Evolutionary conservation across 2,888 invertebrate species (phyloP).

Genomic region (Erannis defoliaria): DNA sequence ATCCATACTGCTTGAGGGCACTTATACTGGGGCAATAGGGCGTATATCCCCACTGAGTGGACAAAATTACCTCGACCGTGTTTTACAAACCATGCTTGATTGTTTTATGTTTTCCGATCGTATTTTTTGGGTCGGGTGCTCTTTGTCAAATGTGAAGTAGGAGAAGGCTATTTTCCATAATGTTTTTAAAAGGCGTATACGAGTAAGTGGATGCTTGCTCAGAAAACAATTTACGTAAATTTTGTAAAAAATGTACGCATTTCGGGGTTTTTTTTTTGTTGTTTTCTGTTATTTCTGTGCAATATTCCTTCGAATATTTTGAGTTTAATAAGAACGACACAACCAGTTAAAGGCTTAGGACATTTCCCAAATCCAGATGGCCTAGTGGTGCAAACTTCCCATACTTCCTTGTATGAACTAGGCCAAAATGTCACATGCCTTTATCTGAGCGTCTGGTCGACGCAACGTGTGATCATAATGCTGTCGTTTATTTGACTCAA

Average conservation of each 20-base stretch:
- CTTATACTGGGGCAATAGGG: conserved; percentile 62
- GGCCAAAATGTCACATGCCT: too few species aligned
- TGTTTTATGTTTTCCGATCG: conserved; percentile 36
- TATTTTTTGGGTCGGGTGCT: conserved; percentile 25
- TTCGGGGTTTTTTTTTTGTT: too few species aligned
- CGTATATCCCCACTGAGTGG: conserved; percentile 75
- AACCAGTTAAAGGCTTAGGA: too few species aligned
- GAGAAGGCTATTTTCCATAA: conserved; percentile 16
- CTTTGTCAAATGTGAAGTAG: conserved; percentile 22
- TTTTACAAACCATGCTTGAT: conserved; percentile 57
- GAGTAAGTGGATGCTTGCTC: conserved; percentile 1
- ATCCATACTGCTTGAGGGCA: conserved; percentile 76
- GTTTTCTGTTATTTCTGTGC: too few species aligned
- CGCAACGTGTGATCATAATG: too few species aligned
- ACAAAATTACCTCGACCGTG: conserved; percentile 75
- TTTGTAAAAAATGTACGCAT: background rate
- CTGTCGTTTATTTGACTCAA: too few species aligned
- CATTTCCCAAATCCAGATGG: too few species aligned
- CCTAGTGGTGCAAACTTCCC: too few species aligned
- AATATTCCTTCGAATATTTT: too few species aligned
- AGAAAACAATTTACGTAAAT: background rate
- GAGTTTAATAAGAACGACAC: too few species aligned
- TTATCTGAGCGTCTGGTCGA: too few species aligned
- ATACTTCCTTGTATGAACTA: too few species aligned
- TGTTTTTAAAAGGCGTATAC: conserved; percentile 14